Evolutionary conservation across 2,113 vertebrate genomes (phyloP).

Genomic region (Cathartes aura): DNA sequence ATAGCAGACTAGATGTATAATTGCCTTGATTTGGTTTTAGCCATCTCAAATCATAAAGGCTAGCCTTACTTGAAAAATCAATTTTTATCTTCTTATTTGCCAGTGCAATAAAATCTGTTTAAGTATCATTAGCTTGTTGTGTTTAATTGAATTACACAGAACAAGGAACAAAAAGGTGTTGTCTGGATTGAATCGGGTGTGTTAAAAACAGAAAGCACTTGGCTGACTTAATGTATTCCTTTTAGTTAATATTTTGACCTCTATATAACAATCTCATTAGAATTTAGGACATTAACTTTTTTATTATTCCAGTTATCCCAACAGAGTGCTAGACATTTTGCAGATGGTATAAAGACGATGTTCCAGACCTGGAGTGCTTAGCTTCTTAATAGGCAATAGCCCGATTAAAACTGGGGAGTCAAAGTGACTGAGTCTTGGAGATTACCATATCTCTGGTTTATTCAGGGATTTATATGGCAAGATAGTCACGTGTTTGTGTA

Average conservation of each 20-base stretch:
- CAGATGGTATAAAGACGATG: background rate
- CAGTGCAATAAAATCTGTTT: background rate
- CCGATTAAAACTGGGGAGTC: background rate
- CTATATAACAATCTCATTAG: background rate
- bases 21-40: background rate
- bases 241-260: background rate
- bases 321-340: background rate
- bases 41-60: background rate
- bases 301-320: background rate
- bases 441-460: background rate
- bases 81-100: background rate
- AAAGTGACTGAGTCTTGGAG: background rate
- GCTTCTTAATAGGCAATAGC: background rate
- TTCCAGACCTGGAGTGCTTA: background rate
- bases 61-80: background rate
- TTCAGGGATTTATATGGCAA: background rate
- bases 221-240: background rate
- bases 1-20: background rate
- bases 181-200: background rate
- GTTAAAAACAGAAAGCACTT: background rate
- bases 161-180: background rate
- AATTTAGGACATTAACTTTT: background rate
- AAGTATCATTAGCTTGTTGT: background rate
- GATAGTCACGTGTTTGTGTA: background rate
- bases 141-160: slow-evolving; percentile 22